Evolutionary conservation across 2,797 vertebrate species (phyloP).

Genomic region (Ptychadena robeensis): DNA sequence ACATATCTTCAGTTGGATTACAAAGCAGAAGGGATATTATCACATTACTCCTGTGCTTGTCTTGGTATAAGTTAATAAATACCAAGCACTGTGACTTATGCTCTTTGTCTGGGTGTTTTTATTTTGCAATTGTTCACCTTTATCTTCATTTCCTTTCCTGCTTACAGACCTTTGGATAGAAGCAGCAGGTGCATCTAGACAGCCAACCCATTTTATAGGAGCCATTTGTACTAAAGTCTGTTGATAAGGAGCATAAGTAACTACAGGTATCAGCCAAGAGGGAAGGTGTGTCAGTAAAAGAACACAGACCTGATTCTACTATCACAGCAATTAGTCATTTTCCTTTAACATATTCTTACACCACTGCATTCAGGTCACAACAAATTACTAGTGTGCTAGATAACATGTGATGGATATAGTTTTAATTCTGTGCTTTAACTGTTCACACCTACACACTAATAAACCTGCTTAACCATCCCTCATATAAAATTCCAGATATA

Average conservation of each 20-base stretch:
- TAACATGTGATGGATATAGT: slow-evolving; percentile 72
- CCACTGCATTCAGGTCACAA: slow-evolving; percentile 66
- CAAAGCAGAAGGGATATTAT: neutral
- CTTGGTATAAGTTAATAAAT: slow-evolving; percentile 64
- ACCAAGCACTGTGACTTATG: slow-evolving; percentile 63
- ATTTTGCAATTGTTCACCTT: slow-evolving; percentile 70
- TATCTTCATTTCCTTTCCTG: slow-evolving; percentile 63
- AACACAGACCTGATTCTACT: slow-evolving; percentile 67
- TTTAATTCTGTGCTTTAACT: slow-evolving; percentile 45
- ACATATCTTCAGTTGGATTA: neutral
- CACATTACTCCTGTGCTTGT: neutral
- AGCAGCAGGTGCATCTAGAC: slow-evolving; percentile 67
- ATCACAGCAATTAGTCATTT: slow-evolving; percentile 61
- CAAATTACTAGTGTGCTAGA: slow-evolving; percentile 71
- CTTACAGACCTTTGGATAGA: slow-evolving; percentile 70
- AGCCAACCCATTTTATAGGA: slow-evolving; percentile 64
- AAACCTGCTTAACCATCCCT: slow-evolving; percentile 40
- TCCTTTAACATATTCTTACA: slow-evolving; percentile 65
- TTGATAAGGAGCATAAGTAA: slow-evolving; percentile 66
- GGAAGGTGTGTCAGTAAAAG: slow-evolving; percentile 66
- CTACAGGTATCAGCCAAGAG: slow-evolving; percentile 64
- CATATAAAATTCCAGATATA: neutral
- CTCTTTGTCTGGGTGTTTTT: slow-evolving; percentile 61
- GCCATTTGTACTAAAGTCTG: slow-evolving; percentile 67
- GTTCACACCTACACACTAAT: slow-evolving; percentile 5